Base-by-base conservation (phyloP, 2,113 vertebrate species). In the Origma solitaria region DNA sequence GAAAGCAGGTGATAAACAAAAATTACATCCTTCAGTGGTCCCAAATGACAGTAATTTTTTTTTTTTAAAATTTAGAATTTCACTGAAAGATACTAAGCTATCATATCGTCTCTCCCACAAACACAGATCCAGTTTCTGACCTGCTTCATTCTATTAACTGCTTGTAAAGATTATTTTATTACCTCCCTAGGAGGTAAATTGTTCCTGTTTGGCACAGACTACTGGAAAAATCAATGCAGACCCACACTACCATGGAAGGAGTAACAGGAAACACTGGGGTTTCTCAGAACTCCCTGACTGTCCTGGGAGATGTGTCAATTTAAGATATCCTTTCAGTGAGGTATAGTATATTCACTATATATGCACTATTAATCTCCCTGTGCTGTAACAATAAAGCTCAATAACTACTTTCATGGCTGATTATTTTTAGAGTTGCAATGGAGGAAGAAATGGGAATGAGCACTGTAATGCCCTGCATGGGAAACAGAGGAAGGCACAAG, bases 221-320 rank as follows among this genome's bases (percentile, higher is more conserved):
- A 83, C 72, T 93, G 94, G 95, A 97, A 97, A 97, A 95, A 97
- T 97, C 94, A 95, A 95, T 97, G 92, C 64, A 94, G 47, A 86
- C 58, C 54, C 33, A 45, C 86, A 89, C 64, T 54, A 58, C 38
- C 5, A 25, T 78, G 56, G 79, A 93, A 91, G 58, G 70, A 92
- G 71, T 94, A 97, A 90, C 95, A 95, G 90, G 95, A 97, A 96
- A 88, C 75, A 57, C 42, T 57, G 78, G 53, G 91, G 86, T 85
- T 96, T 97, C 95, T 96, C 93, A 97, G 90, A 95, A 96, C 87
- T 95, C 90, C 58, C 50, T 42, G 64, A 37, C 47, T 91, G 68
- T 90, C 82, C 82, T 90, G 93, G 82, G 84, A 95, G 94, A 90
- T 42, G 25, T 80, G 60, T 95, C 87, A 79, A 95, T 80, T 92